phyloP scores from a whole-genome alignment of 2,888 invertebrate species.

The Zygothrica quintamaculata region DNA sequence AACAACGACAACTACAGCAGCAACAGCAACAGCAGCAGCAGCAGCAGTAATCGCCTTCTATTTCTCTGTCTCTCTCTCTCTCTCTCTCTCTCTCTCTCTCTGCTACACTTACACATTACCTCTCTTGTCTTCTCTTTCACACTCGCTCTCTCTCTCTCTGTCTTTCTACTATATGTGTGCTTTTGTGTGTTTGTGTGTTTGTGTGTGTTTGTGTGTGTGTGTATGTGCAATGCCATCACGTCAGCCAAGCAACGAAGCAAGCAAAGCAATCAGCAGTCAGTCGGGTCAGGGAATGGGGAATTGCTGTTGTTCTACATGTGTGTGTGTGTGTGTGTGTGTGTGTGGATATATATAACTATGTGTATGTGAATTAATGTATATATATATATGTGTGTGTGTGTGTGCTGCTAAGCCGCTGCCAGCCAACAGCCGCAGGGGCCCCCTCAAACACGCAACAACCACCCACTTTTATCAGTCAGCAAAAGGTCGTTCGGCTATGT shows the following conservation, averaged over 20 bases:
- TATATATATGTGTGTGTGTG: slow-evolving; percentile 30
- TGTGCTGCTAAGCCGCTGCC: slow-evolving; percentile 67
- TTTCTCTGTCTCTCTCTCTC: slow-evolving; percentile 20
- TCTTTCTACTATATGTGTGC: slow-evolving; percentile 1
- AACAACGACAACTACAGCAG: slow-evolving; percentile 26
- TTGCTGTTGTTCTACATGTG: slow-evolving; percentile 58
- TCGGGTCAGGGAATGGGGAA: slow-evolving; percentile 67
- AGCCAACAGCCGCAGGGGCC: slow-evolving; percentile 55
- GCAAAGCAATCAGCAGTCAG: slow-evolving; percentile 80
- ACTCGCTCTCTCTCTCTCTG: neutral
- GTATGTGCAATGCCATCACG: slow-evolving; percentile 76
- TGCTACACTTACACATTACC: slow-evolving; percentile 17
- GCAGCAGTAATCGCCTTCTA: slow-evolving; percentile 27
- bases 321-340: slow-evolving; percentile 23
- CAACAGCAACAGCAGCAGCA: slow-evolving; percentile 14
- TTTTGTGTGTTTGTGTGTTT: slow-evolving; percentile 8
- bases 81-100: slow-evolving; percentile 1
- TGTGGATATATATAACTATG: too few relatives aligned
- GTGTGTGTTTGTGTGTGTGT: slow-evolving; percentile 36
- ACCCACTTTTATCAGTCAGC: slow-evolving; percentile 79
- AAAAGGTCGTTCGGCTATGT: slow-evolving; percentile 76
- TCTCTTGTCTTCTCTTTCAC: too few relatives aligned
- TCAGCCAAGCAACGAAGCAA: slow-evolving; percentile 69
- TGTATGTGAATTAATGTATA: slow-evolving; percentile 6
- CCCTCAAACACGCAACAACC: slow-evolving; percentile 52